Conservation (phyloP, 2,888 invertebrate species). For the Phrixothrix hirtus region DNA sequence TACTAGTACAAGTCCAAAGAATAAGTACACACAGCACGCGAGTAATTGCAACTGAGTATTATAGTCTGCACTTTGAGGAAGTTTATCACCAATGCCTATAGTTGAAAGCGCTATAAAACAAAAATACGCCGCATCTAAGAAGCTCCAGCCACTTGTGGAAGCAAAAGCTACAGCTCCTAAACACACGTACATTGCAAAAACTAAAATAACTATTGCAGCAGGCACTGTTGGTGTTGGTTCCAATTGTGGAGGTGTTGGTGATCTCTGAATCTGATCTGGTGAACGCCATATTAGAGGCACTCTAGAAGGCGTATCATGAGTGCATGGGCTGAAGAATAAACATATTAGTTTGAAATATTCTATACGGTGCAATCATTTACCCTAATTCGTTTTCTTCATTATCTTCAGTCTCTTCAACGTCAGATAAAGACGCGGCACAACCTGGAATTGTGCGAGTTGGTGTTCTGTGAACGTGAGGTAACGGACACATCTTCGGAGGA, state of each 20-base stretch:
- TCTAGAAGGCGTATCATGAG: constrained; percentile 73
- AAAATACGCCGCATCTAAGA: constrained; percentile 81
- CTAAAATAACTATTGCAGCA: constrained; percentile 65
- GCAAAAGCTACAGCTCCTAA: constrained; percentile 78
- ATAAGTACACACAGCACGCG: constrained; percentile 78
- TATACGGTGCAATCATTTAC: constrained; percentile 36
- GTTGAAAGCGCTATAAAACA: constrained; percentile 84
- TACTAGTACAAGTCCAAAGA: constrained; percentile 77
- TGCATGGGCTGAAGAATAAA: constrained; percentile 53
- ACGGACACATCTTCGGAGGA: constrained; percentile 54
- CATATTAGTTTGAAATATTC: no score
- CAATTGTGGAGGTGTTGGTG: constrained; percentile 46
- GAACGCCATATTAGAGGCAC: constrained; percentile 72
- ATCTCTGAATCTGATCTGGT: constrained; percentile 47
- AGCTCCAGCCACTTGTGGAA: constrained; percentile 79
- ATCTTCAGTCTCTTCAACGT: constrained; percentile 64
- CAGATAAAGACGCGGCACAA: constrained; percentile 48
- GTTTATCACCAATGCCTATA: constrained; percentile 79
- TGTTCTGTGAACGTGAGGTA: constrained; percentile 44
- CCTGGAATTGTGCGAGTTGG: constrained; percentile 46
- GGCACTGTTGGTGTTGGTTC: constrained; percentile 61
- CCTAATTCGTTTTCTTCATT: constrained; percentile 62
- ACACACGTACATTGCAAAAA: constrained; percentile 74
- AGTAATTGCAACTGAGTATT: constrained; percentile 72
- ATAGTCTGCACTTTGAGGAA: constrained; percentile 59